A percentile compares a stretch with the other conserved stretches of the same genome.
phyloP scores from a whole-genome alignment of 2,113 vertebrate genomes.

The Coptodon bakossiorum region DNA sequence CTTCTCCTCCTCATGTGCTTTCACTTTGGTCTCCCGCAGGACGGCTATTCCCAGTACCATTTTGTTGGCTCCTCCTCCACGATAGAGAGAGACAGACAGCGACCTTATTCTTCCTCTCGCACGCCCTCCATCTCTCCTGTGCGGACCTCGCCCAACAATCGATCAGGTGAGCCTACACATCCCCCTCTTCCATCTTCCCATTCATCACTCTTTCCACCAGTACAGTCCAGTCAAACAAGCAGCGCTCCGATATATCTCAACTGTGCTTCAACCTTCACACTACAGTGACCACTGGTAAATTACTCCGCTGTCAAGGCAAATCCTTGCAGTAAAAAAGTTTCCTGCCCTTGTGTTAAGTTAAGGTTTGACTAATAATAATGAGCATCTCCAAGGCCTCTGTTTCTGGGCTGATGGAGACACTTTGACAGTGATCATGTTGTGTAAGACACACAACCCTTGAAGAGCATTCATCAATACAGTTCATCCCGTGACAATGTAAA shows the following conservation, averaged over 20 bases:
- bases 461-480: not conserved
- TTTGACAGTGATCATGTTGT: not conserved
- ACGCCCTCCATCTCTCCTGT: conserved; percentile 97
- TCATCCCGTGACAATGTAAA: not conserved
- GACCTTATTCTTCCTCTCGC: conserved; percentile 96
- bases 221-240: conserved; percentile 9
- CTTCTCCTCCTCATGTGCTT: not conserved
- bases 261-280: conserved; percentile 42
- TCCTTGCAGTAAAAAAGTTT: not conserved
- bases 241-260: not conserved
- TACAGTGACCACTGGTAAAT: not conserved
- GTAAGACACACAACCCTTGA: not conserved
- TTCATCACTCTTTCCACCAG: conserved; percentile 13
- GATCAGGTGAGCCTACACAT: conserved; percentile 81
- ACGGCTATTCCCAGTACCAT: conserved; percentile 96
- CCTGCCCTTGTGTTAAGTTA: not conserved
- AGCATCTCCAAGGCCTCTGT: not conserved
- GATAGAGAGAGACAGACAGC: conserved; percentile 94
- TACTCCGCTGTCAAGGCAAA: conserved; percentile 3
- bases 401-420: not conserved
- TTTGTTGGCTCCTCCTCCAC: conserved; percentile 97
- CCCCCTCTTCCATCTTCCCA: not conserved
- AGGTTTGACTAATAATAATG: not conserved
- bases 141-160: conserved; percentile 95
- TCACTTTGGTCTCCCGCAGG: conserved; percentile 67